phyloP scores from a whole-genome alignment of 2,888 invertebrate species.

The Amphipoea oculea region DNA sequence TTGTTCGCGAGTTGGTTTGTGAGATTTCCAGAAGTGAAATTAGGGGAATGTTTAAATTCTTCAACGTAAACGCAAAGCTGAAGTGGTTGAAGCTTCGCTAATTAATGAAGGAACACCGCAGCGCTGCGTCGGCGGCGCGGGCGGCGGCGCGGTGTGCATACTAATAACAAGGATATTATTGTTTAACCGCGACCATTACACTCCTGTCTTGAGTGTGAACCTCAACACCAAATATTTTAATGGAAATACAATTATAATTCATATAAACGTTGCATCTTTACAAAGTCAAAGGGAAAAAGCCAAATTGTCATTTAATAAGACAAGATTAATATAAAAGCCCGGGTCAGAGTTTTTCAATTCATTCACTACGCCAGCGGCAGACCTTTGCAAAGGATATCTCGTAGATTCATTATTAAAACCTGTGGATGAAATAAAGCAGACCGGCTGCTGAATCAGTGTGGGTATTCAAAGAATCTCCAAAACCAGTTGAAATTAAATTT shows the following conservation, averaged over 20 bases:
- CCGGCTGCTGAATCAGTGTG: constrained; percentile 57
- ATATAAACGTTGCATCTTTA: constrained; percentile 16
- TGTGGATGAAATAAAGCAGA: constrained; percentile 54
- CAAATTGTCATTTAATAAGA: constrained; percentile 38
- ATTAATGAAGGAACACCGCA: constrained; percentile 81
- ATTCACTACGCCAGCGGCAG: constrained; percentile 38
- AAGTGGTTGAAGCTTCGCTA: constrained; percentile 81
- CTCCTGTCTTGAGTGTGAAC: constrained; percentile 33
- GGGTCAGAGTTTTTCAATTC: constrained; percentile 40
- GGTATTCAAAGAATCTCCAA: constrained; percentile 68
- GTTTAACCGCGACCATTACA: constrained; percentile 66
- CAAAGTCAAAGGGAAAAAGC: background rate
- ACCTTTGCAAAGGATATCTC: constrained; percentile 49
- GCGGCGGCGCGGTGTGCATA: constrained; percentile 74
- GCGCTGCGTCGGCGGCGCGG: constrained; percentile 67
- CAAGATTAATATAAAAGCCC: constrained; percentile 47
- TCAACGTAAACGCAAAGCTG: constrained; percentile 75
- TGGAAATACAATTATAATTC: constrained; percentile 7
- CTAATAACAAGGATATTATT: constrained; percentile 79
- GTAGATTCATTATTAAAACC: constrained; percentile 62
- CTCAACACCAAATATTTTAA: constrained; percentile 10
- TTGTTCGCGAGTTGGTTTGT: constrained; percentile 57
- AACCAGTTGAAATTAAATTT: constrained; percentile 69
- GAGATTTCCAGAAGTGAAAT: constrained; percentile 72
- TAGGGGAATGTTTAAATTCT: constrained; percentile 79